Base-by-base conservation (phyloP, 2,113 vertebrate species). In the Sinocyclocheilus grahami region DNA sequence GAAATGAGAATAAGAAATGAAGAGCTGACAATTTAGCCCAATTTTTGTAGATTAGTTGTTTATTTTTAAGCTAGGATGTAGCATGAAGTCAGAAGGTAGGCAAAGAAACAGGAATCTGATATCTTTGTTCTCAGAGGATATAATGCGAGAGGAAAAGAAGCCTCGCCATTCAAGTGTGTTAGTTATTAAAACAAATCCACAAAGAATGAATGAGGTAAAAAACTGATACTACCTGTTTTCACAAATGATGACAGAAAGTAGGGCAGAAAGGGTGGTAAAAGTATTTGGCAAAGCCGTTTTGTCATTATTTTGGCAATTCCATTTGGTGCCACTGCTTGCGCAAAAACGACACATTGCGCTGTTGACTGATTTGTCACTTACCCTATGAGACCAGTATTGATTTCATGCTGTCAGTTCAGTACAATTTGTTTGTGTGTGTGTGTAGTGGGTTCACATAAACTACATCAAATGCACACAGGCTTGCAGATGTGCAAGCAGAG, bases 401-500 rank as follows among this genome's bases (percentile, higher is more conserved):
- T 48, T 46, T 75, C 22, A 48, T 48, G 5, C 22, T 48, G 39
- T 74, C 37, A 74, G 30, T 71, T 71, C 16, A 71, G 7, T 0
- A 71, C 33, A 71, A 39, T 51, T 51, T 53, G 51, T 53, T 13
- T 53, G 51, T 53, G 51, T 53, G 51, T 53, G 48, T 51, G 71
- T 75, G 33, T 74, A 12, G 20, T 22, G 37, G 8, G 33, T 42
- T n/a, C 37, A 74, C 37, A 42, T 7, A 72, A 42, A 42, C 69
- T 22, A n/a, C 39, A 75, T 24, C 18, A 74, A 46, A 74, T 46
- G 20, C 39, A 74, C 71, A 74, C 39, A 74, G 39, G 13, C 22
- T 71, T 20, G 13, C 71, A 74, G 22, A 74, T 74, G 39, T 74
- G 71, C 39, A 74, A n/a, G 71, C 39, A 74, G 62, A 63, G 20